phyloP scores from a whole-genome alignment of 1,140 invertebrate species.

The Drosophila ficusphila region DNA sequence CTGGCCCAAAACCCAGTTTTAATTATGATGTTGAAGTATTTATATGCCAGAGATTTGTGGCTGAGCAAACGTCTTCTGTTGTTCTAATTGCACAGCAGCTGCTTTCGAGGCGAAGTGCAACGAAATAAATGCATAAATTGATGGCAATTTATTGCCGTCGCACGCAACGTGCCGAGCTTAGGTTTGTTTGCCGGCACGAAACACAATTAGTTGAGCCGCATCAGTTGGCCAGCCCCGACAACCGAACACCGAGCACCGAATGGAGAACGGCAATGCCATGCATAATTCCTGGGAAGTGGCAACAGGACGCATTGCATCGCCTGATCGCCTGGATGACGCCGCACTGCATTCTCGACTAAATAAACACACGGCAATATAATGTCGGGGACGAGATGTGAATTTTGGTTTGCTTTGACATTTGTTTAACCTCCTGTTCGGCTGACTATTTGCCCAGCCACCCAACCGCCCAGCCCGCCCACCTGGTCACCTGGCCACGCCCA shows the following conservation, averaged over 20 bases:
- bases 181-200: conserved; percentile 40
- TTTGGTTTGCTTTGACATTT: conserved; percentile 68
- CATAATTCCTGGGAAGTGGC: conserved; percentile 21
- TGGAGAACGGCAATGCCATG: conserved; percentile 65
- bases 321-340: conserved; percentile 8
- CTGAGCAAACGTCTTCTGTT: conserved; percentile 29
- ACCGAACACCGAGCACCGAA: too few species aligned
- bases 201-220: conserved; percentile 78
- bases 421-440: conserved; percentile 55
- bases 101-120: conserved; percentile 24
- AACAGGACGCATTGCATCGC: conserved; percentile 8
- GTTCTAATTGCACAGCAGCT: conserved; percentile 62
- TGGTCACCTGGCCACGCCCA: background rate
- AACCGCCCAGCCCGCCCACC: too few species aligned
- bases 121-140: conserved; percentile 66
- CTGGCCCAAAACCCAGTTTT: conserved; percentile 13
- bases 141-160: conserved; percentile 60
- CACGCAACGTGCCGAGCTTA: conserved; percentile 26
- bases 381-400: conserved; percentile 61
- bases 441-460: conserved; percentile 1
- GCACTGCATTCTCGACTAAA: conserved; percentile 44
- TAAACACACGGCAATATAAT: conserved; percentile 62
- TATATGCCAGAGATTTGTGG: conserved; percentile 52
- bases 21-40: conserved; percentile 46
- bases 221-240: too few species aligned